Evolutionary conservation across 2,113 vertebrate genomes (phyloP).

Genomic region (Oreocharis arfaki): DNA sequence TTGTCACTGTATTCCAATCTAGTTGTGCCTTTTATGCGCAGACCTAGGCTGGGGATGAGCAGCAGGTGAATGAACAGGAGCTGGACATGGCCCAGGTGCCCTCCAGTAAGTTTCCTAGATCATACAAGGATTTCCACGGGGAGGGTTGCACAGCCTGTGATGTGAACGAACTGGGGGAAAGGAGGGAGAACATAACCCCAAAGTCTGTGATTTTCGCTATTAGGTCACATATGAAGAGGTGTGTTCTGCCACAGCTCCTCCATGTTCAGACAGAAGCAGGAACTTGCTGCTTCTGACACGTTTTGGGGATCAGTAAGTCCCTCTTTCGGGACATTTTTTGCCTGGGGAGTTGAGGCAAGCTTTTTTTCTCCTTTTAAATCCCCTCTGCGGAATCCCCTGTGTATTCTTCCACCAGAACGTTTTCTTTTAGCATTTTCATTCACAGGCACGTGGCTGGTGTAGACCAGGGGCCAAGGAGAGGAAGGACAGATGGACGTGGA

Average conservation of each 20-base stretch:
- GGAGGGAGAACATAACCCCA: background rate
- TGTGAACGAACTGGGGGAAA: rapidly evolving
- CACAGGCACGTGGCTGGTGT: rapidly evolving
- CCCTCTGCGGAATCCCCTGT: background rate
- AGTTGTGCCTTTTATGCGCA: background rate
- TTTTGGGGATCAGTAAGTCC: background rate
- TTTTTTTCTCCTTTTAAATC: background rate
- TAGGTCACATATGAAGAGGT: background rate
- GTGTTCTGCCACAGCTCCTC: background rate
- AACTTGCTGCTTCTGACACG: background rate
- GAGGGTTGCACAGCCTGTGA: background rate
- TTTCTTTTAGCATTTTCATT: background rate
- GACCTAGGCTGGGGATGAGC: background rate
- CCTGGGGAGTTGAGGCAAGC: rapidly evolving
- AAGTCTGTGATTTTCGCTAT: background rate
- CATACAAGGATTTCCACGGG: rapidly evolving
- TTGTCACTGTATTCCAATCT: background rate
- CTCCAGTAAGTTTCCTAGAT: background rate
- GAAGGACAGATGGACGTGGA: background rate
- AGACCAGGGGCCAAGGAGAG: too few species aligned
- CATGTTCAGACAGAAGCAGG: background rate
- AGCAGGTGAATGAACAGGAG: background rate
- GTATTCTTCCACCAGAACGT: background rate
- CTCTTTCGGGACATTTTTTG: background rate
- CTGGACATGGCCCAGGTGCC: background rate